Base-by-base conservation (phyloP, 2,888 invertebrate genomes). In the Seira musarum region DNA sequence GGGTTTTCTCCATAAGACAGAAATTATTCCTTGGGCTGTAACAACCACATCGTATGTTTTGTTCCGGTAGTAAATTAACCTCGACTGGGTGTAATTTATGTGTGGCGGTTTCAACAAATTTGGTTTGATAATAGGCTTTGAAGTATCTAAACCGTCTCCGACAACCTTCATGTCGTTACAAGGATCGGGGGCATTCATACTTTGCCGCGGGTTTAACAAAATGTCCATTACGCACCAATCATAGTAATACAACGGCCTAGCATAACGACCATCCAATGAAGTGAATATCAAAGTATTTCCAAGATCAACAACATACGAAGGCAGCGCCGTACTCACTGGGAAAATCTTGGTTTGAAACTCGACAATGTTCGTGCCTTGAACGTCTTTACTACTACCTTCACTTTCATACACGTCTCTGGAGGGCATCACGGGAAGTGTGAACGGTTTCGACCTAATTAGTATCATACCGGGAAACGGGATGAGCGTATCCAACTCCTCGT, bases 21-120 rank as follows among this genome's bases (percentile, higher is more conserved):
- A 82, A 8, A 82, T 40, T 0, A 79, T 65, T 3, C 83, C 85
- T 40, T 83, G 81, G n/a, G 84, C 82, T 0, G 85, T 84, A n/a
- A 84, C 81, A 0, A 75, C 71, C n/a, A 81, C 70, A 22, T 85
- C 84, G 1, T 61, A 74, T 8, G 80, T 21, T 6, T 40, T 40
- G 6, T 5, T 10, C 13, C n/a, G 30, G 1, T 53, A 5, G n/a
- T n/a, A n/a, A n/a, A n/a, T n/a, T n/a, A n/a, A n/a, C n/a, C n/a
- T n/a, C n/a, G n/a, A n/a, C n/a, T n/a, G n/a, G n/a, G n/a, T n/a
- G n/a, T n/a, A n/a, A n/a, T n/a, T n/a, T n/a, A n/a, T n/a, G n/a
- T n/a, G n/a, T n/a, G n/a, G n/a, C n/a, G n/a, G n/a, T n/a, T n/a
- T n/a, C n/a, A n/a, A n/a, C n/a, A n/a, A n/a, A n/a, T n/a, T n/a